Evolutionary conservation across 2,113 vertebrate genomes (phyloP).

Genomic region (Rhagologus leucostigma): DNA sequence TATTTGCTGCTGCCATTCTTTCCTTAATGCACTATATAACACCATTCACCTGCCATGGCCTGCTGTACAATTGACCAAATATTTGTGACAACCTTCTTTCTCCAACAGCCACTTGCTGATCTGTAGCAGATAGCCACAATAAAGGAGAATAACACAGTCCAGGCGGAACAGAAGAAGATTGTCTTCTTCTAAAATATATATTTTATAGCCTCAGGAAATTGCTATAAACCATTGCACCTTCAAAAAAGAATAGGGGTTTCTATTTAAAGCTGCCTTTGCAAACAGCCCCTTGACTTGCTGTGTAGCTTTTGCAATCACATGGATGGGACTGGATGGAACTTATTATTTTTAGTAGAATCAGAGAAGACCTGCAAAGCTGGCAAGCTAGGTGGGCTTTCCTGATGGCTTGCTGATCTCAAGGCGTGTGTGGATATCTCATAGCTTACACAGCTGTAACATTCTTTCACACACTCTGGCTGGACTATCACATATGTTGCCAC

Average conservation of each 20-base stretch:
- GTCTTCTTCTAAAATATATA: not conserved
- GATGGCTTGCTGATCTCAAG: constrained; percentile 31
- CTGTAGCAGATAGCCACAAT: not conserved
- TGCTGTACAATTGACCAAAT: not conserved
- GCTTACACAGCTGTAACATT: constrained; percentile 71
- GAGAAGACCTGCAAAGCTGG: constrained; percentile 38
- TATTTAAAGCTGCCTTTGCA: constrained; percentile 33
- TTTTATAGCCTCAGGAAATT: constrained; percentile 19
- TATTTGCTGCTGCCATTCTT: not conserved
- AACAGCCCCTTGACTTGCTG: not conserved
- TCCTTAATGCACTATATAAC: not conserved
- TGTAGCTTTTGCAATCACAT: not conserved
- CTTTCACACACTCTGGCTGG: constrained; percentile 41
- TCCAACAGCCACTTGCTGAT: not conserved
- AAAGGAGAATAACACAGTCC: not conserved
- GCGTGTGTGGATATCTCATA: constrained; percentile 11
- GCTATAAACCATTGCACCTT: constrained; percentile 3
- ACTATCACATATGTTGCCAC: constrained; percentile 58
- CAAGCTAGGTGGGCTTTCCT: constrained; percentile 51
- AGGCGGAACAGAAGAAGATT: not conserved
- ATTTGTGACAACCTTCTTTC: not conserved
- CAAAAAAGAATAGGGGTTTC: not conserved
- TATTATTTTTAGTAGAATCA: constrained; percentile 54
- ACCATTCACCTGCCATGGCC: not conserved
- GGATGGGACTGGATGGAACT: not conserved